A percentile compares a stretch with the other conserved stretches of the same genome.
phyloP scores from a whole-genome alignment of 2,797 vertebrate species.

The Bovichtus diacanthus region DNA sequence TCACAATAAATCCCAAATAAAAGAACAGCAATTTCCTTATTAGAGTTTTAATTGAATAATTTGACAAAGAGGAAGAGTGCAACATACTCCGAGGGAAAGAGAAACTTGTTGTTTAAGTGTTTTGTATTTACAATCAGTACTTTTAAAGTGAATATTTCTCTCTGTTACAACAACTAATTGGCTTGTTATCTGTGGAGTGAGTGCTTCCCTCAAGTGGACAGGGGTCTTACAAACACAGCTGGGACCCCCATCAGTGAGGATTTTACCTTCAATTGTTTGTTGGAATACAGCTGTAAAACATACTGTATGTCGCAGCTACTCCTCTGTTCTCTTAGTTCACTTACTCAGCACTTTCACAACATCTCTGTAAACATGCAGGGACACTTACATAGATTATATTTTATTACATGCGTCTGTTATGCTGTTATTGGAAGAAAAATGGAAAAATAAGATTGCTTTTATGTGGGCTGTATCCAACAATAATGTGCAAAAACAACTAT shows the following conservation, averaged over 20 bases:
- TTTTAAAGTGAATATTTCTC: not conserved
- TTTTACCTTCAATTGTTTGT: not conserved
- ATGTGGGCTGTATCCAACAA: too few species aligned
- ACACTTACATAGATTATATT: not conserved
- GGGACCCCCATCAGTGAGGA: not conserved
- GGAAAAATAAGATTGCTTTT: too few species aligned
- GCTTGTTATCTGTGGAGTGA: not conserved
- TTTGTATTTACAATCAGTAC: not conserved
- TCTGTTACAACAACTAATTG: not conserved
- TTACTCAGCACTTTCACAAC: not conserved
- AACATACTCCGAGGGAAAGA: not conserved
- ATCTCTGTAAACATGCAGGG: not conserved
- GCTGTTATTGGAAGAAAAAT: too few species aligned
- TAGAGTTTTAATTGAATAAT: not conserved
- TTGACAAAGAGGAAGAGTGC: not conserved
- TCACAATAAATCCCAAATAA: not conserved
- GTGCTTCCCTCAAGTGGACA: slow-evolving; percentile 53
- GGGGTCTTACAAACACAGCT: not conserved
- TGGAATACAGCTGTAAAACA: not conserved
- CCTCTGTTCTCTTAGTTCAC: not conserved
- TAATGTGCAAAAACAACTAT: too few species aligned
- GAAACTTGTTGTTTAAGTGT: not conserved
- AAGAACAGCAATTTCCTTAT: not conserved
- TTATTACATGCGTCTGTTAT: not conserved
- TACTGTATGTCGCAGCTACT: not conserved